These are phyloP conservation scores for Heterocephalus glaber DNA, from an alignment of 2,113 vertebrate genomes.

Conservation along the genomic window DNA sequence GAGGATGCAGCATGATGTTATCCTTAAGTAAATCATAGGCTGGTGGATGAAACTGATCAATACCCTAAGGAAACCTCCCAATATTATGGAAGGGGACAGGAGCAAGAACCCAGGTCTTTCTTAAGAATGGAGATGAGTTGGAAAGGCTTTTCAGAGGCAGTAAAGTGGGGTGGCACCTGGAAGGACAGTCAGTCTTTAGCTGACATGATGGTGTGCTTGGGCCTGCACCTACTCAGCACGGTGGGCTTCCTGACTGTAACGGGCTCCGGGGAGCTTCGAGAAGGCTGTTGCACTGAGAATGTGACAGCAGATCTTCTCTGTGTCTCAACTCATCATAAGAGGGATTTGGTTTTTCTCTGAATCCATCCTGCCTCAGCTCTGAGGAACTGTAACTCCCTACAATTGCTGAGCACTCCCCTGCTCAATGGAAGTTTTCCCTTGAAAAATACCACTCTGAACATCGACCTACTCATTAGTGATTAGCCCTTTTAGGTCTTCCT, in stretches of 20 bases:
- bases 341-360: neutral
- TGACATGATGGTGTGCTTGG: neutral
- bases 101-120: neutral
- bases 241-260: neutral
- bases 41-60: neutral
- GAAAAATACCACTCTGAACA: neutral
- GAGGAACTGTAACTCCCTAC: neutral
- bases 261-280: fast-evolving
- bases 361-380: neutral
- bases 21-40: neutral
- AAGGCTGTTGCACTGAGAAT: fast-evolving
- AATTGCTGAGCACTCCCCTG: neutral
- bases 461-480: neutral
- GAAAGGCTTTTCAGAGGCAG: neutral
- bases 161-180: neutral
- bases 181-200: neutral
- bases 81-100: neutral
- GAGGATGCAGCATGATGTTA: neutral
- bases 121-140: neutral
- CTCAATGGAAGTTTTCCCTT: neutral
- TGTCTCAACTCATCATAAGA: too few relatives aligned
- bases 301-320: neutral
- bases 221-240: neutral
- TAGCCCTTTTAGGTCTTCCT: neutral
- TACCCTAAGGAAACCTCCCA: neutral